These are phyloP conservation scores for Megalops atlanticus DNA, from an alignment of 2,113 vertebrate genomes.

Conservation along the genomic window DNA sequence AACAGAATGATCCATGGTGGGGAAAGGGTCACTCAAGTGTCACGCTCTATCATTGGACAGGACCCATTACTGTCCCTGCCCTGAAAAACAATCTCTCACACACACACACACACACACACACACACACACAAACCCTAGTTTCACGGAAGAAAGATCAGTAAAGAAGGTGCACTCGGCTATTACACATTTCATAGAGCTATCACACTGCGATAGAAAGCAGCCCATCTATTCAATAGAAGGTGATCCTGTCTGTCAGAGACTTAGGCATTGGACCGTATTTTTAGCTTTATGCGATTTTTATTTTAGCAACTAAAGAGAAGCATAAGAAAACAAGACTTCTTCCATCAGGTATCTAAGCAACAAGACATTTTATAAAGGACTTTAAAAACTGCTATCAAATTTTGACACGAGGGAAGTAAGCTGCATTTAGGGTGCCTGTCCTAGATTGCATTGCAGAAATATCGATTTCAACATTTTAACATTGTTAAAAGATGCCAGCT, in stretches of 20 bases:
- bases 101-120: slow-evolving; percentile 8
- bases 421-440: slow-evolving; percentile 34
- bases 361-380: slow-evolving; percentile 28
- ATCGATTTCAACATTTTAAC: slow-evolving; percentile 22
- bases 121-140: slow-evolving; percentile 5
- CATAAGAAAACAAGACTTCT: slow-evolving; percentile 24
- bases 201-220: slow-evolving; percentile 7
- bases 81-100: not conserved
- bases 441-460: slow-evolving; percentile 33
- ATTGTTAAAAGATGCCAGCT: slow-evolving; percentile 14
- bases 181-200: slow-evolving; percentile 34
- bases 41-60: not conserved
- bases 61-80: slow-evolving; percentile 13
- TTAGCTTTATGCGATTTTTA: slow-evolving; percentile 10
- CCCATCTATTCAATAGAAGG: slow-evolving; percentile 13
- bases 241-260: slow-evolving; percentile 28
- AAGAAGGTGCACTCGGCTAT: not conserved
- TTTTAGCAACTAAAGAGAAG: slow-evolving; percentile 32
- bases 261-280: slow-evolving; percentile 16
- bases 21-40: not conserved
- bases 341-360: slow-evolving; percentile 46
- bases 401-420: slow-evolving; percentile 25
- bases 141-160: not conserved
- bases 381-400: slow-evolving; percentile 26
- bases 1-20: not conserved